phyloP scores from a whole-genome alignment of 2,797 vertebrate genomes.

The Nannoperca australis region DNA sequence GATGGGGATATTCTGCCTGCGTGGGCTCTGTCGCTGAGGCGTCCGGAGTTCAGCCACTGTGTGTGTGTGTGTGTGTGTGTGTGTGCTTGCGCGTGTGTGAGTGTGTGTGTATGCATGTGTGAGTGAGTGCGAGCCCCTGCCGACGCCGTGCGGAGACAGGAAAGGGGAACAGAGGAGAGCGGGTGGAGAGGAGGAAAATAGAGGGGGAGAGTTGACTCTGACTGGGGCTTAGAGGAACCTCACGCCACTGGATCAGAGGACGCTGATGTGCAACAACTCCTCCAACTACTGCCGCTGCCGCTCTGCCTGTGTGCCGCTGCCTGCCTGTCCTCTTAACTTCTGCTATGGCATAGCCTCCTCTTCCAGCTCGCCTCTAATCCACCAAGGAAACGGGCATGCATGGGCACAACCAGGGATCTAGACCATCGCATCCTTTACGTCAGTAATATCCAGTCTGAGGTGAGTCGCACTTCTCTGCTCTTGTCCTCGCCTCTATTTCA shows the following conservation, averaged over 20 bases:
- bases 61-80: slow-evolving; percentile 37
- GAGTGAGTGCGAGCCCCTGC: slow-evolving; percentile 62
- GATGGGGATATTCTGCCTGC: slow-evolving; percentile 83
- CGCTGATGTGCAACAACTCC: slow-evolving; percentile 84
- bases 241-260: slow-evolving; percentile 77
- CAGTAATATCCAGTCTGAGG: slow-evolving; percentile 88
- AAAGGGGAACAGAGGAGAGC: slow-evolving; percentile 51
- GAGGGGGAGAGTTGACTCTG: slow-evolving; percentile 72
- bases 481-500: slow-evolving; percentile 63
- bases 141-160: slow-evolving; percentile 48
- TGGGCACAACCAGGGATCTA: slow-evolving; percentile 81
- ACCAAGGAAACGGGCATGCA: slow-evolving; percentile 84
- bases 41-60: slow-evolving; percentile 71
- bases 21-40: slow-evolving; percentile 77
- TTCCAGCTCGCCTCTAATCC: slow-evolving; percentile 76
- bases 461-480: slow-evolving; percentile 83
- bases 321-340: slow-evolving; percentile 73
- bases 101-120: slow-evolving; percentile 18
- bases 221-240: slow-evolving; percentile 68
- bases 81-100: slow-evolving; percentile 32
- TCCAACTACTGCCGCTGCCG: slow-evolving; percentile 68
- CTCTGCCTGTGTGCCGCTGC: slow-evolving; percentile 44
- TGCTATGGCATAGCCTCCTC: slow-evolving; percentile 74
- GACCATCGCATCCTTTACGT: slow-evolving; percentile 83
- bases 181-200: slow-evolving; percentile 48